Conservation (phyloP, 2,797 vertebrate genomes). For the Enteromius fasciolatus region DNA sequence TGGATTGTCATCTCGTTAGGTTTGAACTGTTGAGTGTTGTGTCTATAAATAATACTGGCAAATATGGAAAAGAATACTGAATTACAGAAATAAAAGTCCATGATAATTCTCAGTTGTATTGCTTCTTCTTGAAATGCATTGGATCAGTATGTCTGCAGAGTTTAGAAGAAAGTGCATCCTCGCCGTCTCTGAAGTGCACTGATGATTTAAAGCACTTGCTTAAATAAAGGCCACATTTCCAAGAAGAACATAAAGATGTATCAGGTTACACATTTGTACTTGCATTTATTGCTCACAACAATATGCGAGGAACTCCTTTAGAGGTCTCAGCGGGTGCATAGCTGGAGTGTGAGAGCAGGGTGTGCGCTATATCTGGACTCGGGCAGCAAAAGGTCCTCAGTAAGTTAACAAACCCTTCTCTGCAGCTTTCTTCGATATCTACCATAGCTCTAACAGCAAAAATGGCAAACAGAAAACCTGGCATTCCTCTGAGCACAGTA, state of each 20-base stretch:
- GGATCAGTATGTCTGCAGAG: neutral
- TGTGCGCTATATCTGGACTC: conserved; percentile 6
- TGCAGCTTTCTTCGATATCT: neutral
- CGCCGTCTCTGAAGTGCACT: neutral
- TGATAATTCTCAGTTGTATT: neutral
- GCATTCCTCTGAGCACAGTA: conserved; percentile 71
- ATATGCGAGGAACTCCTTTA: conserved; percentile 1
- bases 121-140: neutral
- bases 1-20: neutral
- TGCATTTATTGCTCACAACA: conserved; percentile 1
- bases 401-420: neutral
- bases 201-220: neutral
- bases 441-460: neutral
- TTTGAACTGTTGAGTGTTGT: neutral
- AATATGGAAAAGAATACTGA: neutral
- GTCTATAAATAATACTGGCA: neutral
- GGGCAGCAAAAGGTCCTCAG: neutral
- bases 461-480: conserved; percentile 50
- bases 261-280: neutral
- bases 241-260: neutral
- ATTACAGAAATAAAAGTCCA: neutral
- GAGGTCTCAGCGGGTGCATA: neutral
- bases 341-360: neutral
- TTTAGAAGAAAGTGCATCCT: neutral
- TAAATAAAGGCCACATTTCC: neutral